Evolutionary conservation across 2,113 vertebrate genomes (phyloP).

Genomic region (Chloroceryle aenea): DNA sequence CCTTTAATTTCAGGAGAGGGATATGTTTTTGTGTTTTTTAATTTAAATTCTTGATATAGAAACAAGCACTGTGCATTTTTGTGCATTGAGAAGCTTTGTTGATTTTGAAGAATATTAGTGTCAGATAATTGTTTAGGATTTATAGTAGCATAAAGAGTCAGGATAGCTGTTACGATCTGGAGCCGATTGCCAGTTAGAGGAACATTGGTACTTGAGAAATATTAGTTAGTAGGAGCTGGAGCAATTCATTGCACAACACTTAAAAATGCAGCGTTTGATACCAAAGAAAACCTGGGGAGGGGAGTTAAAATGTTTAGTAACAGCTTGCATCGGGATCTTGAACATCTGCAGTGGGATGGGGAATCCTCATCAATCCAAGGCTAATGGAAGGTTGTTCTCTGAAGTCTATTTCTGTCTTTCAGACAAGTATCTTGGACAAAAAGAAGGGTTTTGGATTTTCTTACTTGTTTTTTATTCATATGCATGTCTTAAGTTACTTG

Average conservation of each 20-base stretch:
- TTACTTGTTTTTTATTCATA: background rate
- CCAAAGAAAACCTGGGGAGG: background rate
- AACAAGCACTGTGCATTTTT: background rate
- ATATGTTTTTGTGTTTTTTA: background rate
- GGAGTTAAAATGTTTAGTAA: background rate
- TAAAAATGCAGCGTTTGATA: background rate
- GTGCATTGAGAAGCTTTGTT: background rate
- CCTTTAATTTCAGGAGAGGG: background rate
- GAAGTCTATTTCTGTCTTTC: background rate
- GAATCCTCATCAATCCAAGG: background rate
- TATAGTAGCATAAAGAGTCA: background rate
- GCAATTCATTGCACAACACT: fast-evolving
- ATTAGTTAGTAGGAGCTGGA: background rate
- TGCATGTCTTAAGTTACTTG: background rate
- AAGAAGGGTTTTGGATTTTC: background rate
- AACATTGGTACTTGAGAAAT: background rate
- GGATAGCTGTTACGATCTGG: background rate
- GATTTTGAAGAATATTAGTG: background rate
- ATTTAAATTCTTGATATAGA: background rate
- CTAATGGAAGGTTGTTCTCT: background rate
- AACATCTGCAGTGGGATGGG: background rate
- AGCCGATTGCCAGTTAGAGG: background rate
- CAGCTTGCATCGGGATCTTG: background rate
- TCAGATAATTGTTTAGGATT: background rate
- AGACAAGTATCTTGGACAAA: background rate